These are phyloP conservation scores for Nibea albiflora DNA, from an alignment of 2,113 vertebrate species.

Conservation along the genomic window DNA sequence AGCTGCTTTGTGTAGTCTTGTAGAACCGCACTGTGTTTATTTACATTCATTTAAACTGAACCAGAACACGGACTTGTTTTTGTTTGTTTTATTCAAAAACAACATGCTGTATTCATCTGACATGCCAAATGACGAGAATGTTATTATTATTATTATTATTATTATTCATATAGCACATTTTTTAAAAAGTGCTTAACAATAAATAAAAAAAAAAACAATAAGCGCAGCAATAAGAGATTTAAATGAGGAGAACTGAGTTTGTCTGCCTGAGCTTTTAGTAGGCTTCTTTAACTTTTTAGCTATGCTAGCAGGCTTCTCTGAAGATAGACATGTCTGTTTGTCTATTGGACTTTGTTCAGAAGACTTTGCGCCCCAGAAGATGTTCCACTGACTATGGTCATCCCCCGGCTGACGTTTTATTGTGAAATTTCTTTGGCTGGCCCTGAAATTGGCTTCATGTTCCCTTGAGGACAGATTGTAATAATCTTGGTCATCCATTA, in stretches of 20 bases:
- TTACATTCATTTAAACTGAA: conserved; percentile 22
- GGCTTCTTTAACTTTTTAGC: background rate
- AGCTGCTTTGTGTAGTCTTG: conserved; percentile 26
- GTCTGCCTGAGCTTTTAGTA: too few species aligned
- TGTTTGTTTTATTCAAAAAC: background rate
- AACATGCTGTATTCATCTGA: background rate
- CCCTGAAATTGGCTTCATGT: background rate
- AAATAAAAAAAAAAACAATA: too few species aligned
- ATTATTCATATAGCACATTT: too few species aligned
- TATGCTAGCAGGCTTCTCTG: background rate
- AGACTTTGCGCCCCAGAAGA: background rate
- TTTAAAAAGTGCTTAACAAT: too few species aligned
- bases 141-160: too few species aligned
- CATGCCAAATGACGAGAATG: too few species aligned
- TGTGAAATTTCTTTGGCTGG: too few species aligned
- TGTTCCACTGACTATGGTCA: background rate
- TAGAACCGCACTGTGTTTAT: conserved; percentile 19
- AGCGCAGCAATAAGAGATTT: too few species aligned
- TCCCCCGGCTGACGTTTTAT: background rate
- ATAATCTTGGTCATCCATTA: background rate
- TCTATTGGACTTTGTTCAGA: background rate
- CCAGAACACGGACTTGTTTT: background rate
- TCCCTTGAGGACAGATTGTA: background rate
- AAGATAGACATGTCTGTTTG: background rate
- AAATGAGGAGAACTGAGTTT: too few species aligned